Evolutionary conservation across 2,113 vertebrate genomes (phyloP).

Genomic region (Regulus satrapa): DNA sequence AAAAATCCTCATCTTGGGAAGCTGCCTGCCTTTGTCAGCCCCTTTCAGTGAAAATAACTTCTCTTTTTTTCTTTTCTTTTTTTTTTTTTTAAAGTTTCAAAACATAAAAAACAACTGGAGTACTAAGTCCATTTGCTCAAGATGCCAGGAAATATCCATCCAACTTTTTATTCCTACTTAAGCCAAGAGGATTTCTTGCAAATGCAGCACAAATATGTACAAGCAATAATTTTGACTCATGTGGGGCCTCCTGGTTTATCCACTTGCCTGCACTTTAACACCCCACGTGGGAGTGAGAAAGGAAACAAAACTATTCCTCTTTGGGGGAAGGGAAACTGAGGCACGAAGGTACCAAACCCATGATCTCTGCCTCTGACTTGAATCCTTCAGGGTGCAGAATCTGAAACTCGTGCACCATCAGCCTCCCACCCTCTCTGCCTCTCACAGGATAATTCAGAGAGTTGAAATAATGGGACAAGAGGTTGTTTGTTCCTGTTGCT

Average conservation of each 20-base stretch:
- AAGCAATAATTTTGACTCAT: background rate
- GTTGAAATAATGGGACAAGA: background rate
- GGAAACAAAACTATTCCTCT: background rate
- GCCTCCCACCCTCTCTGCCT: background rate
- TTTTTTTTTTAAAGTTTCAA: background rate
- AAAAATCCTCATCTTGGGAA: background rate
- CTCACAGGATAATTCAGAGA: background rate
- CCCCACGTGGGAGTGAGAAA: background rate
- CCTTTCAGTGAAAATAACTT: background rate
- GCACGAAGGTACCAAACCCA: background rate
- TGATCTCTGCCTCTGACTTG: background rate
- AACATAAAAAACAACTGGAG: background rate
- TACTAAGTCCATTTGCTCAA: background rate
- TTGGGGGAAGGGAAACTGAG: background rate
- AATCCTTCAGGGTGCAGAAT: background rate
- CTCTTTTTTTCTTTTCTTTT: background rate
- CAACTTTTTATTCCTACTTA: background rate
- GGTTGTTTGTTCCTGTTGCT: conserved; percentile 6
- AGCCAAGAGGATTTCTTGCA: background rate
- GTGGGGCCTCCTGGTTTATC: background rate
- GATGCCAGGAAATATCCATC: background rate
- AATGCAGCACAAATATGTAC: background rate
- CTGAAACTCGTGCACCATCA: background rate
- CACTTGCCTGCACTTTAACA: background rate
- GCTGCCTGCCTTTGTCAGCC: background rate